Base-by-base conservation (phyloP, 2,888 invertebrate species). In the Dryomyza anilis region DNA sequence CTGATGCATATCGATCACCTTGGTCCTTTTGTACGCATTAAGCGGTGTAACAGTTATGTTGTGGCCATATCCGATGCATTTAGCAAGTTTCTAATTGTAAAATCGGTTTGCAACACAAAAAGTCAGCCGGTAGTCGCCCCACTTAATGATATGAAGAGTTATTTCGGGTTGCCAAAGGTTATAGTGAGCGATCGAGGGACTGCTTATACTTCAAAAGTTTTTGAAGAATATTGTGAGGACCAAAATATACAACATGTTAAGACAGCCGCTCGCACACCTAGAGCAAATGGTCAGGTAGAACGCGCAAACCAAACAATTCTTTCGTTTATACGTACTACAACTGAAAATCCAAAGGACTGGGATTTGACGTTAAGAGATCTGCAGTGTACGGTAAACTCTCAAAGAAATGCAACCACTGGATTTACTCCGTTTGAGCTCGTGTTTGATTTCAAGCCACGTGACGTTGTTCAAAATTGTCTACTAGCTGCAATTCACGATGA, bases 121-220 rank as follows among this genome's bases (percentile, higher is more conserved):
- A 63, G 57, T 2, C 1, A 7, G 10, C 55, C 60, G 4, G 66
- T 66, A 14, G 33, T 67, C 0, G 48, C 59, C 6, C 10, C 55
- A 1, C 25, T 69, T 1, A 64, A 64, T 46, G 68, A 67, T 48
- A n/a, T 68, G 3, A 64, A 58, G 1, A 25, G 48, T n/a, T 66
- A 70, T 66, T 74, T 73, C 59, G 74, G 72, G 0, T 65, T 63
- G 25, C 72, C 73, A 46, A n/a, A 12, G 12, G 14, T 14, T 14
- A 39, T 39, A 14, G n/a, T n/a, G n/a, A n/a, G n/a, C n/a, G n/a
- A n/a, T n/a, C n/a, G n/a, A n/a, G n/a, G n/a, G n/a, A n/a, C n/a
- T n/a, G n/a, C n/a, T n/a, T n/a, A n/a, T n/a, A n/a, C n/a, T n/a
- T n/a, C n/a, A n/a, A n/a, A n/a, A n/a, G n/a, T n/a, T n/a, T n/a